Conservation (phyloP, 2,113 vertebrate genomes). For the Paramormyrops kingsleyae region DNA sequence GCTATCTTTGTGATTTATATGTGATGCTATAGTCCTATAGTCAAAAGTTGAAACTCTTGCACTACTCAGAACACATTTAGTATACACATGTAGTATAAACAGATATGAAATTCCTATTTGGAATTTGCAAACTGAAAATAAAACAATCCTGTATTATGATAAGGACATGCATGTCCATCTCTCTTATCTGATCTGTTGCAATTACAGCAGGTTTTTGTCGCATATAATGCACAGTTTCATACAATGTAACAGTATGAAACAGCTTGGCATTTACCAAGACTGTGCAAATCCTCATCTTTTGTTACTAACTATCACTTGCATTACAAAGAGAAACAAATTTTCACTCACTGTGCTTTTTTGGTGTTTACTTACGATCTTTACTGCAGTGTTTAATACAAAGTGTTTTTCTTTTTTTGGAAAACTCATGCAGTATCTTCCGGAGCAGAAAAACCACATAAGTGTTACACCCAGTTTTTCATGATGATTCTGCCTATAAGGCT, state of each 20-base stretch:
- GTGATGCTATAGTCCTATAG: neutral
- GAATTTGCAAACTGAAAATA: neutral
- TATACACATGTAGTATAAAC: neutral
- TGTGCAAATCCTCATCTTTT: neutral
- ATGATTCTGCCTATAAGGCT: too few species aligned
- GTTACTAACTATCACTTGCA: neutral
- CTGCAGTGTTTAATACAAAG: neutral
- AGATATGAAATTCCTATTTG: neutral
- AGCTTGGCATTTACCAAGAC: neutral
- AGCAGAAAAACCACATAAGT: neutral
- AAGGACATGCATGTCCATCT: neutral
- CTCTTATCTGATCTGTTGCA: neutral
- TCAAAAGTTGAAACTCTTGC: neutral
- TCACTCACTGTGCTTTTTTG: neutral
- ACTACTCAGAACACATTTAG: neutral
- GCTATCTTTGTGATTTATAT: neutral
- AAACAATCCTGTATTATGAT: neutral
- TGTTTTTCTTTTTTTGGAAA: neutral
- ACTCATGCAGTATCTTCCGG: neutral
- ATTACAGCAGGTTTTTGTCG: neutral
- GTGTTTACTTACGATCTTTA: neutral
- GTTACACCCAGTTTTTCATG: neutral
- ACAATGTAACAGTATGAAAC: neutral
- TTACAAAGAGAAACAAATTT: neutral
- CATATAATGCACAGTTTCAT: neutral